Base-by-base conservation (phyloP, 1,140 invertebrate species). In the Chironomus tepperi region DNA sequence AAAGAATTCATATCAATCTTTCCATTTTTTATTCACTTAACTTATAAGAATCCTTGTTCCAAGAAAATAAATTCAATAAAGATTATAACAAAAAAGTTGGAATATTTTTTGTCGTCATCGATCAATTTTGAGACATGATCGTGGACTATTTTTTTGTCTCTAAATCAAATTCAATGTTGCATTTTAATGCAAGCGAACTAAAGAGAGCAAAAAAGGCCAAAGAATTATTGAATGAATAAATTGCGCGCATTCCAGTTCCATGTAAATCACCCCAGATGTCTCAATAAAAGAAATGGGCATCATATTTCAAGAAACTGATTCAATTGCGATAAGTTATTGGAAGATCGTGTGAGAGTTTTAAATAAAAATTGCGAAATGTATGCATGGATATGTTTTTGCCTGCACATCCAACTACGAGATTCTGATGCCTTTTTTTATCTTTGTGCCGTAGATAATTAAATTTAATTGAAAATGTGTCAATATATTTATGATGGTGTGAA, bases 391-490 rank as follows among this genome's bases (percentile, higher is more conserved):
- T n/a, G 3, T 12, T n/a, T n/a, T n/a, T n/a, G n/a, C n/a, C n/a
- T n/a, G n/a, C n/a, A n/a, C n/a, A n/a, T n/a, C n/a, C n/a, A 57
- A 12, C 12, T 57, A 57, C n/a, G 47, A n/a, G 47, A 57, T n/a
- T n/a, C 47, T 57, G 47, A 18, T 18, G 65, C 65, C 7, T 7
- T 19, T 18, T 21, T 19, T 19, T 70, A 18, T 19, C 8, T 19
- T 70, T 70, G 9, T n/a, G 19, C 65, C 65, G 18, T 70, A 16
- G 65, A 70, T 70, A 70, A 70, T 70, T 70, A 70, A 70, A 70
- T 70, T 70, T 70, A 70, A 70, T 70, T 70, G 65, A 70, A 70
- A 70, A 70, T 70, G 65, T 70, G 65, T 70, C 65, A 70, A 70
- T 70, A 70, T 70, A 70, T 70, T 70, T 70, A 70, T 70, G 65